Evolutionary conservation across 1,140 invertebrate genomes (phyloP).

Genomic region (Drosophila repletoides): DNA sequence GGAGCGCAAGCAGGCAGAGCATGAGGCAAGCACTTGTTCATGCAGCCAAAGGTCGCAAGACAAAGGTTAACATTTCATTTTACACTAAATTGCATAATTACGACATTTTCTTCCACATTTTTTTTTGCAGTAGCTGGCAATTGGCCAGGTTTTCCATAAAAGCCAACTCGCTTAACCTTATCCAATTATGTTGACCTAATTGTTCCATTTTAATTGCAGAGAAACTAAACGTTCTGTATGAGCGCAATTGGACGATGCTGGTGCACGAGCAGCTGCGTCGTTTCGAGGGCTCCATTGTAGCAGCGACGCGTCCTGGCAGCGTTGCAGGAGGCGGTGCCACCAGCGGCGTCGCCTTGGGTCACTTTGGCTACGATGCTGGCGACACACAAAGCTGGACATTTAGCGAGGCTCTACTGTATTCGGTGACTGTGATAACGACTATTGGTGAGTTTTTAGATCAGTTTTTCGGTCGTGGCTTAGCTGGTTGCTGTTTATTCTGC

Average conservation of each 20-base stretch:
- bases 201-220: slow-evolving; percentile 83
- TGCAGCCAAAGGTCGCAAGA: background rate
- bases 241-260: slow-evolving; percentile 90
- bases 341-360: slow-evolving; percentile 44
- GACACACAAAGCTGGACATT: slow-evolving; percentile 87
- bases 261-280: slow-evolving; percentile 89
- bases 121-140: background rate
- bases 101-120: background rate
- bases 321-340: slow-evolving; percentile 47
- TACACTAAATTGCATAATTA: slow-evolving; percentile 40
- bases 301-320: slow-evolving; percentile 85
- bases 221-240: slow-evolving; percentile 90
- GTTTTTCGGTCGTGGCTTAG: too few species aligned
- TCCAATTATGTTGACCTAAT: slow-evolving; percentile 27
- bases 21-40: slow-evolving; percentile 7
- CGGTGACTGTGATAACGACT: slow-evolving; percentile 92
- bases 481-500: slow-evolving; percentile 39
- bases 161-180: slow-evolving; percentile 30
- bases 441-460: slow-evolving; percentile 86
- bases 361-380: slow-evolving; percentile 64
- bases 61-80: slow-evolving; percentile 26
- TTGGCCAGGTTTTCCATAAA: background rate
- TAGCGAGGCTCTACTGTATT: slow-evolving; percentile 90
- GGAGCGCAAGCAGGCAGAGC: background rate
- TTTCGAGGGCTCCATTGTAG: slow-evolving; percentile 90